Evolutionary conservation across 2,113 vertebrate species (phyloP).

Genomic region (Chauna torquata): DNA sequence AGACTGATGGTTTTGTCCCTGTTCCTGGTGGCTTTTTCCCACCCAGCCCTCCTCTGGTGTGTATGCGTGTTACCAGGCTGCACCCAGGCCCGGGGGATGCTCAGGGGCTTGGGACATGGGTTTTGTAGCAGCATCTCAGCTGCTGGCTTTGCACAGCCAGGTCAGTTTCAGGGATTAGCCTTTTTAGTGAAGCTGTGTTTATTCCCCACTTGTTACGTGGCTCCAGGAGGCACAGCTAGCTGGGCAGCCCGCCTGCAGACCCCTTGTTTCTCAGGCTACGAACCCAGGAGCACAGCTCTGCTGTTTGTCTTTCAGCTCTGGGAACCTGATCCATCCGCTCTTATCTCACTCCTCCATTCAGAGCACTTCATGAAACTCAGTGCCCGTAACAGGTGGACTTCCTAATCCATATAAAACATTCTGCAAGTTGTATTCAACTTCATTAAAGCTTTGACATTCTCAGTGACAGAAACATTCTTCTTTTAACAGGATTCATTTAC

Average conservation of each 20-base stretch:
- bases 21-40: rapidly evolving
- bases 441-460: neutral
- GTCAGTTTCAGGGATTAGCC: neutral
- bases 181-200: neutral
- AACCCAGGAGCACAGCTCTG: neutral
- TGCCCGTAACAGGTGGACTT: neutral
- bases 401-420: neutral
- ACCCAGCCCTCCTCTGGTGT: neutral
- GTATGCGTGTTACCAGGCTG: rapidly evolving
- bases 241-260: neutral
- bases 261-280: neutral
- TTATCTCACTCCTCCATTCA: neutral
- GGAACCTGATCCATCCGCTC: neutral
- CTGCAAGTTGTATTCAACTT: neutral
- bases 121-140: neutral
- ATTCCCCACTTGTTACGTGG: neutral
- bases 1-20: neutral
- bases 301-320: neutral
- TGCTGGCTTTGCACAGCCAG: neutral
- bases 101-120: rapidly evolving
- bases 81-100: neutral
- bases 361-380: neutral
- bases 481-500: neutral
- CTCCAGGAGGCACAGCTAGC: neutral
- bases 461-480: neutral